Evolutionary conservation across 2,113 vertebrate genomes (phyloP).

Genomic region (Thalassarche chlororhynchos): DNA sequence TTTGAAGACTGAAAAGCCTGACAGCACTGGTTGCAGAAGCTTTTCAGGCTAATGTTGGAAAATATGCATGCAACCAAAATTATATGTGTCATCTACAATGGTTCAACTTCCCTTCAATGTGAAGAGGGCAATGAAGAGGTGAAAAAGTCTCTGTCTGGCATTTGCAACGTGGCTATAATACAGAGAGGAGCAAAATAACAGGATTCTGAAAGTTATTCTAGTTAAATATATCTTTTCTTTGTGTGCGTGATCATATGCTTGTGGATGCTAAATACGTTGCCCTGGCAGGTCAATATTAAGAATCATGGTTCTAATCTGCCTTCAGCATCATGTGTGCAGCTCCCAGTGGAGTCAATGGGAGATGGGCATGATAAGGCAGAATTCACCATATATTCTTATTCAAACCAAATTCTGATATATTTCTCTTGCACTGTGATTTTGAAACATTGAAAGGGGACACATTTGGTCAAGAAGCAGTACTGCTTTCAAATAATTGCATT

Average conservation of each 20-base stretch:
- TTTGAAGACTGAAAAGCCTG: constrained; percentile 17
- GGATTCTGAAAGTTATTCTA: not conserved
- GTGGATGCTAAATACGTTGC: not conserved
- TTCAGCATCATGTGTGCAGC: not conserved
- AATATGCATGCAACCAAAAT: constrained; percentile 38
- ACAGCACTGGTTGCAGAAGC: not conserved
- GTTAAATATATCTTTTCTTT: not conserved
- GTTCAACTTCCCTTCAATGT: constrained; percentile 31
- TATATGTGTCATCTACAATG: not conserved
- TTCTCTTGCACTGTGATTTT: constrained; percentile 37
- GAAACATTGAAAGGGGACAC: not conserved
- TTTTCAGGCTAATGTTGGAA: constrained; percentile 20
- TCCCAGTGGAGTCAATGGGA: not conserved
- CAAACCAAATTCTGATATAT: constrained; percentile 55
- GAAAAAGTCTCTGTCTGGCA: not conserved
- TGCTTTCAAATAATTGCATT: constrained; percentile 39
- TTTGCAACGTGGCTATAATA: constrained; percentile 26
- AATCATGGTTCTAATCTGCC: constrained; percentile 39
- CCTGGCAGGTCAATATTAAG: not conserved
- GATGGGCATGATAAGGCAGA: not conserved
- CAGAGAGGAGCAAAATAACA: constrained; percentile 12
- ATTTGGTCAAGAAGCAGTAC: not conserved
- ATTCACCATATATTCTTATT: constrained; percentile 51
- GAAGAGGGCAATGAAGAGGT: constrained; percentile 14
- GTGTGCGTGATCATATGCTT: not conserved